Evolutionary conservation across 2,113 vertebrate genomes (phyloP).

Genomic region (Sander lucioperca): DNA sequence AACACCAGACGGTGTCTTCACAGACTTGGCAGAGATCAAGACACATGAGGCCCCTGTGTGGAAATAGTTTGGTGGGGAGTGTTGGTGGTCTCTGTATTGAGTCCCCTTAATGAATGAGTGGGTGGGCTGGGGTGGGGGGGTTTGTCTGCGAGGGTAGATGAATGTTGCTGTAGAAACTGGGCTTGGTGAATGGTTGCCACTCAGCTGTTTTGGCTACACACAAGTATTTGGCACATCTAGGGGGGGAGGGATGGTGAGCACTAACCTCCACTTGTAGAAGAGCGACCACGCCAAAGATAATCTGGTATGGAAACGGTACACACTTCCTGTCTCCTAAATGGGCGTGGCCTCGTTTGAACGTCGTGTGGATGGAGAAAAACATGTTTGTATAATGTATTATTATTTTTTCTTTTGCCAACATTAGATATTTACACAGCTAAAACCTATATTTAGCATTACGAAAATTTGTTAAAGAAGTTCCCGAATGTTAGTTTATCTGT

Average conservation of each 20-base stretch:
- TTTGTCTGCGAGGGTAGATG: constrained; percentile 41
- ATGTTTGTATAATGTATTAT: no score
- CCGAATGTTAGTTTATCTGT: no score
- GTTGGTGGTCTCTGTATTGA: constrained; percentile 59
- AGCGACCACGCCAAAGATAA: not conserved
- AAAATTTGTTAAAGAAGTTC: no score
- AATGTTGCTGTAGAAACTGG: constrained; percentile 48
- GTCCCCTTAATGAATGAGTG: constrained; percentile 57
- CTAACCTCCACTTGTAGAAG: constrained; percentile 15
- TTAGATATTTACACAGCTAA: no score
- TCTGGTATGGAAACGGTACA: no score
- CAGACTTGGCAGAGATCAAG: constrained; percentile 28
- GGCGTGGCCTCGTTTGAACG: no score
- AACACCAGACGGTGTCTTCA: not conserved
- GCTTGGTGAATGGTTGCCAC: constrained; percentile 58
- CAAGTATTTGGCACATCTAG: constrained; percentile 49
- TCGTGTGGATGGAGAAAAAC: no score
- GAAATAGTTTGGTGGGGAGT: constrained; percentile 25
- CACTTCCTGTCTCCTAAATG: no score
- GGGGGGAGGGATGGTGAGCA: not conserved
- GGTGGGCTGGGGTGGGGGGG: constrained; percentile 60
- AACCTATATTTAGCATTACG: no score
- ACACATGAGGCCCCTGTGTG: constrained; percentile 20
- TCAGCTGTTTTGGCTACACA: constrained; percentile 69
- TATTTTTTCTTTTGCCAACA: no score